Evolutionary conservation across 2,888 invertebrate species (phyloP).

Genomic region (Frankliniella intonsa): DNA sequence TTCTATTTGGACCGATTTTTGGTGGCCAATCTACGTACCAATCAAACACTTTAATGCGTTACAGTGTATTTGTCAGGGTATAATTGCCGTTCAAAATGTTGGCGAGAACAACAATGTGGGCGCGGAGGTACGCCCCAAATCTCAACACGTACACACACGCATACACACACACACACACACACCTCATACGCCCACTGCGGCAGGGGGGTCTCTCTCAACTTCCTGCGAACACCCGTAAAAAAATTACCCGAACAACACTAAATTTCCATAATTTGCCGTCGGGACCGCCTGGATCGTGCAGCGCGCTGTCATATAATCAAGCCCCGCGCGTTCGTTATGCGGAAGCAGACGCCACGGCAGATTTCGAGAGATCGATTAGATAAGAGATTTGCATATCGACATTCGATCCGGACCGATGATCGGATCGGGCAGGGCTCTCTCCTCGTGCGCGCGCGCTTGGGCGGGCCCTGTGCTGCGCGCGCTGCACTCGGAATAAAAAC

Average conservation of each 20-base stretch:
- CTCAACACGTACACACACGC: no score
- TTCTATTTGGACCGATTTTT: no score
- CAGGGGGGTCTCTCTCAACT: neutral
- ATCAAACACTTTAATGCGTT: no score
- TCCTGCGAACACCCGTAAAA: conserved; percentile 17
- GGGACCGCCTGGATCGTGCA: conserved; percentile 8
- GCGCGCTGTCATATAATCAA: conserved; percentile 22
- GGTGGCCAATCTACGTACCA: no score
- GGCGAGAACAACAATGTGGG: no score
- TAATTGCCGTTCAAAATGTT: no score
- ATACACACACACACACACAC: no score
- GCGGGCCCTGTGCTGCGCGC: neutral
- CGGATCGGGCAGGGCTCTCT: neutral
- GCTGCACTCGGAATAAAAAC: no score
- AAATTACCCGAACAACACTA: neutral
- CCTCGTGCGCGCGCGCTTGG: neutral
- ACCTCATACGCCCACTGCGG: no score
- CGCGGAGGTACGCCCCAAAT: no score
- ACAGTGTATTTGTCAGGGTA: no score
- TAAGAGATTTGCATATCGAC: conserved; percentile 17
- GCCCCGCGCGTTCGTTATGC: neutral
- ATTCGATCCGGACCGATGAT: conserved; percentile 20
- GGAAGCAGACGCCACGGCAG: neutral
- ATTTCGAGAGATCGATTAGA: conserved; percentile 16
- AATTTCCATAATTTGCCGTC: conserved; percentile 4